phyloP scores from a whole-genome alignment of 64 coral and sea anemone species.

The Catalaphyllia jardinei region DNA sequence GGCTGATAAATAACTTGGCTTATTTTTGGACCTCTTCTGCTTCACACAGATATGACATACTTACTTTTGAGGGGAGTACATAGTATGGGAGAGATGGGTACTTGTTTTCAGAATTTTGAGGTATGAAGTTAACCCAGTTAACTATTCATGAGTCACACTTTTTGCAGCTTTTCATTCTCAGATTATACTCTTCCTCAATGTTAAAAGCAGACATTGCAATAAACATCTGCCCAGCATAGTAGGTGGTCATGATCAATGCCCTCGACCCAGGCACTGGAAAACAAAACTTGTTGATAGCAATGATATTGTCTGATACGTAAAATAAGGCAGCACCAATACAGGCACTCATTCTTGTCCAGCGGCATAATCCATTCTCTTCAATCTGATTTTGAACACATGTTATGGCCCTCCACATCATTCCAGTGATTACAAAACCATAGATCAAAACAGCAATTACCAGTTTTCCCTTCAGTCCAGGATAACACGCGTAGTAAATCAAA shows the following conservation, averaged over 20 bases:
- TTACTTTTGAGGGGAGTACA: too few relatives aligned
- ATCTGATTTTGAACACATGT: slow-evolving; percentile 70
- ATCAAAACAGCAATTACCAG: slow-evolving; percentile 73
- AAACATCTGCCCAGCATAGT: slow-evolving; percentile 91
- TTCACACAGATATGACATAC: too few relatives aligned
- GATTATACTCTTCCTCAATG: slow-evolving; percentile 73
- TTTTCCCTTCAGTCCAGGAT: slow-evolving; percentile 78
- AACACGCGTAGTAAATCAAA: slow-evolving; percentile 58
- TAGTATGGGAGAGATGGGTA: not conserved
- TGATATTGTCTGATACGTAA: slow-evolving; percentile 83
- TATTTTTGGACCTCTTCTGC: too few relatives aligned
- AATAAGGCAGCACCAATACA: slow-evolving; percentile 89
- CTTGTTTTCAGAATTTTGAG: not conserved
- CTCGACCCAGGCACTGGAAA: slow-evolving; percentile 69
- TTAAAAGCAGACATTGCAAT: slow-evolving; percentile 96
- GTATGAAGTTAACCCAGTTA: not conserved
- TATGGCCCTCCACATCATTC: slow-evolving; percentile 88
- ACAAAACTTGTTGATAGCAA: slow-evolving; percentile 95
- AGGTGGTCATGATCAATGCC: slow-evolving; percentile 85
- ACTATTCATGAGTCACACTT: not conserved
- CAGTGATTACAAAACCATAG: slow-evolving; percentile 71
- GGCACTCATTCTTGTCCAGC: slow-evolving; percentile 96
- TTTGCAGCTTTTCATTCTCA: slow-evolving; percentile 61
- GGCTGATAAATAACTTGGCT: too few relatives aligned
- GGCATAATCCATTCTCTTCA: slow-evolving; percentile 64